Conservation (phyloP, 2,888 invertebrate genomes). For the Lepidochrysops patricia region DNA sequence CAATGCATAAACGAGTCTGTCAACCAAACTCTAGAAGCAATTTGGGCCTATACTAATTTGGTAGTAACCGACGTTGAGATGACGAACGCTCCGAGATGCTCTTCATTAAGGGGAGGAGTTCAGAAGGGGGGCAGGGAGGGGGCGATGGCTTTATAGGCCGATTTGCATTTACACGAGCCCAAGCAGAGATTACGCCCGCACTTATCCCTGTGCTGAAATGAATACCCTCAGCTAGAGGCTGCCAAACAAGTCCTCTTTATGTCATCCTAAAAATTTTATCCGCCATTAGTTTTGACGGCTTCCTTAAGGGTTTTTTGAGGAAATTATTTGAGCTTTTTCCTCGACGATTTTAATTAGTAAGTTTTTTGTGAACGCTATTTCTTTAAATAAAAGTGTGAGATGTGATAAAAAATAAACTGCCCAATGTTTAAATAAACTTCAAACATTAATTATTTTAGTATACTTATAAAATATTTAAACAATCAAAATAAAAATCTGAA, state of each 20-base stretch:
- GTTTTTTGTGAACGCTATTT: background rate
- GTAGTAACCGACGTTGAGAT: conserved; percentile 58
- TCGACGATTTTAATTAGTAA: conserved; percentile 6
- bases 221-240: conserved; percentile 47
- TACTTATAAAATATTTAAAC: too few relatives aligned
- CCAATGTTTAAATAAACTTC: too few relatives aligned
- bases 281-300: conserved; percentile 64
- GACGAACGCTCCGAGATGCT: conserved; percentile 62
- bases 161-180: conserved; percentile 74
- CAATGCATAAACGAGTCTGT: background rate
- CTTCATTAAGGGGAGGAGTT: conserved; percentile 55
- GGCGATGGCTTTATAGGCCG: conserved; percentile 68
- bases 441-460: too few relatives aligned
- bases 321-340: conserved; percentile 14
- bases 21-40: conserved; percentile 37
- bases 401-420: too few relatives aligned
- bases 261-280: conserved; percentile 62
- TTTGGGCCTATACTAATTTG: conserved; percentile 58
- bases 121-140: conserved; percentile 31
- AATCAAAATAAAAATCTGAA: too few relatives aligned
- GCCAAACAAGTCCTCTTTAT: conserved; percentile 69
- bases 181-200: conserved; percentile 69
- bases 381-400: background rate
- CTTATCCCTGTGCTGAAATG: conserved; percentile 68
- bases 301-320: conserved; percentile 11